A percentile compares a stretch with the other conserved stretches of the same genome.
Evolutionary conservation across 1,140 invertebrate genomes (phyloP).

Genomic region (Homarus americanus): DNA sequence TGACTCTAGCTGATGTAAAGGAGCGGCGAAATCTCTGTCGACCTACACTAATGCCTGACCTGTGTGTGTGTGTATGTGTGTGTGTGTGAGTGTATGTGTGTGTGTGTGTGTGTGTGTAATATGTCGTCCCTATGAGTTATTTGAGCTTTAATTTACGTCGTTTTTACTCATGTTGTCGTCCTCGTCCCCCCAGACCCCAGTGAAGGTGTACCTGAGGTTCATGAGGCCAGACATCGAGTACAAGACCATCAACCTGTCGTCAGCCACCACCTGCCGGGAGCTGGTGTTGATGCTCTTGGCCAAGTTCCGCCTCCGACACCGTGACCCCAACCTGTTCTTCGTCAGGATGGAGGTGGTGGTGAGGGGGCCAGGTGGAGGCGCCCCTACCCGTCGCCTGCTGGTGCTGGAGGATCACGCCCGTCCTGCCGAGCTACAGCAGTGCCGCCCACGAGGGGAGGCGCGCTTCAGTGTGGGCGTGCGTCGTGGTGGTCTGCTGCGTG

Average conservation of each 20-base stretch:
- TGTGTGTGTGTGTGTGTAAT: no score
- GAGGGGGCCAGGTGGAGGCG: conserved; percentile 77
- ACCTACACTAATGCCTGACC: no score
- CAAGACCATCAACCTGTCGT: conserved; percentile 92
- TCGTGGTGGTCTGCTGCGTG: conserved; percentile 91
- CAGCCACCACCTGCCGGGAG: conserved; percentile 90
- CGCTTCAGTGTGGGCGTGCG: conserved; percentile 89
- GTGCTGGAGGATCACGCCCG: conserved; percentile 92
- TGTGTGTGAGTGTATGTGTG: no score
- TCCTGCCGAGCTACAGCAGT: conserved; percentile 92
- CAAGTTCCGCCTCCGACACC: conserved; percentile 93
- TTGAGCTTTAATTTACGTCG: no score
- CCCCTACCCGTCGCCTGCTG: conserved; percentile 85
- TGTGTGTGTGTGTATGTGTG: no score
- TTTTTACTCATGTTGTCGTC: no score
- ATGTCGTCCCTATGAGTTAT: no score
- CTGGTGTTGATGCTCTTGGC: conserved; percentile 90
- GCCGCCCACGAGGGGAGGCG: conserved; percentile 91
- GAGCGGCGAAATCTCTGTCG: no score
- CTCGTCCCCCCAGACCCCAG: conserved; percentile 86
- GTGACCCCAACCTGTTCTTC: conserved; percentile 93
- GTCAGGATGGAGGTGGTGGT: conserved; percentile 96
- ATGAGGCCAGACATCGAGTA: conserved; percentile 94
- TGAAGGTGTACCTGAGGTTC: conserved; percentile 93
- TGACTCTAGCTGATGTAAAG: no score